Evolutionary conservation across 1,140 invertebrate genomes (phyloP).

Genomic region (Drosophila miranda): DNA sequence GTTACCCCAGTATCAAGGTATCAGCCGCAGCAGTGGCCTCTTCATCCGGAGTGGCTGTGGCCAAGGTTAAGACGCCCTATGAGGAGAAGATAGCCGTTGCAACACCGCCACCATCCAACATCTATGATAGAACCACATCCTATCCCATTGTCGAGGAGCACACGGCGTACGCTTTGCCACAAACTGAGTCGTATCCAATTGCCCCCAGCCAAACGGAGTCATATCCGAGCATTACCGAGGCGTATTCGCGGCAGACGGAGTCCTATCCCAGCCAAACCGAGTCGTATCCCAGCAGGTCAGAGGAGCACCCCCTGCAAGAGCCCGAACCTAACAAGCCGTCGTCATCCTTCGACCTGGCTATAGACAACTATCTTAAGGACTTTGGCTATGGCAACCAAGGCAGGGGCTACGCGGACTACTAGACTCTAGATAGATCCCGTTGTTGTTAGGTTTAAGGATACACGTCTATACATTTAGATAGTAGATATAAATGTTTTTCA

Average conservation of each 20-base stretch:
- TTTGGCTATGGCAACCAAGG: conserved; percentile 71
- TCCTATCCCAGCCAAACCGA: conserved; percentile 27
- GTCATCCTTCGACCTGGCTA: conserved; percentile 63
- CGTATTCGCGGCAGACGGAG: conserved; percentile 13
- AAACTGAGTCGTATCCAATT: conserved; percentile 52
- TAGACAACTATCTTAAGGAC: conserved; percentile 71
- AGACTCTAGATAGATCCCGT: conserved; percentile 9
- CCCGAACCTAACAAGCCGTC: conserved; percentile 50
- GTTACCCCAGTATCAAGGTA: conserved; percentile 19
- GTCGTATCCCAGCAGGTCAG: conserved; percentile 29
- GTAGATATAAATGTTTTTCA: conserved; percentile 3
- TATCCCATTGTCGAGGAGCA: conserved; percentile 53
- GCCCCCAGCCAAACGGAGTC: conserved; percentile 37
- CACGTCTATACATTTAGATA: neutral
- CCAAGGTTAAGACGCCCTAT: conserved; percentile 65
- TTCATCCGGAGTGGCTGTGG: conserved; percentile 31
- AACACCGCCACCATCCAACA: conserved; percentile 34
- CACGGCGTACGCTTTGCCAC: conserved; percentile 34
- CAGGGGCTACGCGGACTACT: conserved; percentile 58
- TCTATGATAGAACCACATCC: conserved; percentile 59
- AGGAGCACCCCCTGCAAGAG: conserved; percentile 38
- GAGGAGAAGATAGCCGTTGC: conserved; percentile 56
- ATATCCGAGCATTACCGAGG: conserved; percentile 26
- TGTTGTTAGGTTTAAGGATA: conserved; percentile 56
- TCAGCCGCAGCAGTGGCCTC: conserved; percentile 36